phyloP scores from a whole-genome alignment of 92 coral and sea anemone species.

The Montipora capitata region DNA sequence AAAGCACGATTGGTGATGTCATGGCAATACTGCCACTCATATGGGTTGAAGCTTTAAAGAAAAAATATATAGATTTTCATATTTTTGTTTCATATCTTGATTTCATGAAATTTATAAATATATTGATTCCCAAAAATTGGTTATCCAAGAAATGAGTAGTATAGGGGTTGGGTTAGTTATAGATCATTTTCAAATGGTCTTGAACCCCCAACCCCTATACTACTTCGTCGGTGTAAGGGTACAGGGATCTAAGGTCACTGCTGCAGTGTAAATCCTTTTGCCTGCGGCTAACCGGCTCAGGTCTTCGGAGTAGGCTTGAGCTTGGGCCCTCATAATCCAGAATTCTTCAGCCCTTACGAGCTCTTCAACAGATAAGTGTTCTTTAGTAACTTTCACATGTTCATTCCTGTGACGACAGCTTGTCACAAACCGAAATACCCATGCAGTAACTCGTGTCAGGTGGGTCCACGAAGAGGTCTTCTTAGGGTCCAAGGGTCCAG shows the following conservation, averaged over 20 bases:
- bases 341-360: conserved; percentile 32
- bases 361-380: conserved; percentile 17
- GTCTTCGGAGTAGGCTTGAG: conserved; percentile 37
- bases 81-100: no score
- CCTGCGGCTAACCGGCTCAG: conserved; percentile 26
- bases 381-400: not conserved
- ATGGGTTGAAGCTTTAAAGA: no score
- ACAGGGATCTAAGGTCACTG: conserved; percentile 45
- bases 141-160: no score
- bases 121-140: no score
- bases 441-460: conserved; percentile 42
- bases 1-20: no score
- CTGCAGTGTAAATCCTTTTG: conserved; percentile 25
- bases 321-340: conserved; percentile 45
- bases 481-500: conserved; percentile 41
- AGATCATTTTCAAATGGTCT: no score
- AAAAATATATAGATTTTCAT: no score
- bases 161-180: no score
- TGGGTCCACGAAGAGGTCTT: conserved; percentile 44
- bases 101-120: no score
- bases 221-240: conserved; percentile 49
- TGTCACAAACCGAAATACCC: conserved; percentile 18
- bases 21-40: no score
- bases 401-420: conserved; percentile 19
- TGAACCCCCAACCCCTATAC: no score